Conservation (phyloP, 1,140 invertebrate genomes). For the Colletes gigas region DNA sequence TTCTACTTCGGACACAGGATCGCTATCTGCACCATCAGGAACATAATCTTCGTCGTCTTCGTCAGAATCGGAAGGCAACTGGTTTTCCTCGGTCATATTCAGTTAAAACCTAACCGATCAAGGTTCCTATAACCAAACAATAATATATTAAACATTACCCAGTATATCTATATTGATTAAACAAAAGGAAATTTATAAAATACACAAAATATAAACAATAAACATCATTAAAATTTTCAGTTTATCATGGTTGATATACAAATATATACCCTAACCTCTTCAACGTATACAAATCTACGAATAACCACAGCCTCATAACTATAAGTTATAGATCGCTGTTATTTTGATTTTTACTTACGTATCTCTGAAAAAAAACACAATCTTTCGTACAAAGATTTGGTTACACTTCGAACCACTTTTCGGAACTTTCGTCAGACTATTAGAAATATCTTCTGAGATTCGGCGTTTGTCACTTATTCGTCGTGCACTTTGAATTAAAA, state of each 20-base stretch:
- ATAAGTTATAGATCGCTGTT: not conserved
- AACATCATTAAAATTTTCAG: slow-evolving; percentile 7
- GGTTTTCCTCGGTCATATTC: slow-evolving; percentile 59
- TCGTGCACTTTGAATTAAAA: not conserved
- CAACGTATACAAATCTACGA: not conserved
- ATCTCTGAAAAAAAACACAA: slow-evolving; percentile 23
- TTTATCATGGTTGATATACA: slow-evolving; percentile 4
- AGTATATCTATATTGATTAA: slow-evolving; percentile 2
- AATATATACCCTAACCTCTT: slow-evolving; percentile 46
- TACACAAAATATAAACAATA: not conserved
- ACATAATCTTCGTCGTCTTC: slow-evolving; percentile 78
- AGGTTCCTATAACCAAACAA: slow-evolving; percentile 14
- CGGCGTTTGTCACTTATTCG: not conserved
- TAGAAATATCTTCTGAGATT: slow-evolving; percentile 13
- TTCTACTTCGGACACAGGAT: slow-evolving; percentile 73
- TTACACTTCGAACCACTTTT: slow-evolving; percentile 35
- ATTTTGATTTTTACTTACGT: slow-evolving; percentile 37
- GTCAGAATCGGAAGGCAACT: slow-evolving; percentile 74
- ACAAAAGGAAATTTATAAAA: not conserved
- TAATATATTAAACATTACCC: not conserved
- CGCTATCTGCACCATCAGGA: slow-evolving; percentile 69
- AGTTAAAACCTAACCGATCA: not conserved
- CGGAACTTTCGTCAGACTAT: slow-evolving; percentile 53
- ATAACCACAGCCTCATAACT: not conserved
- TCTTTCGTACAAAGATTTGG: slow-evolving; percentile 40